Percentiles rank a stretch among this genome's conserved stretches.
phyloP scores from a whole-genome alignment of 2,113 vertebrate genomes.

The Cynopterus brachyotis region DNA sequence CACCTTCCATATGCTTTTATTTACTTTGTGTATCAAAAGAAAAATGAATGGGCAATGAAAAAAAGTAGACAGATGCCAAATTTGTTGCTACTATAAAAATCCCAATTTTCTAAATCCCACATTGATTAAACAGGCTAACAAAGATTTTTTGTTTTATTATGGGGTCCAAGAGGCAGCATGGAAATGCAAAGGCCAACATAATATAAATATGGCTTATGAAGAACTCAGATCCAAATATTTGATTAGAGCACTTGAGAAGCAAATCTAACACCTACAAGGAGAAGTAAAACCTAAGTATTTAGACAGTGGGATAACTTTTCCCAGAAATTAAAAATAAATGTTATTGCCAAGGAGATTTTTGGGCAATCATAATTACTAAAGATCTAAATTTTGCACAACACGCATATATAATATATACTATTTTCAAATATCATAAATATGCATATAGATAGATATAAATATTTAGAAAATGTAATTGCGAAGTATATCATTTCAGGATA shows the following conservation, averaged over 20 bases:
- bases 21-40: not conserved
- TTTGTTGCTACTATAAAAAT: not conserved
- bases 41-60: not conserved
- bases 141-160: not conserved
- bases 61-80: not conserved
- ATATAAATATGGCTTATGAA: not conserved
- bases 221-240: not conserved
- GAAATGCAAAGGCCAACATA: not conserved
- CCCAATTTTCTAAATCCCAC: not conserved
- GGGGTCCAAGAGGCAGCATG: not conserved
- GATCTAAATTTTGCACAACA: constrained; percentile 11
- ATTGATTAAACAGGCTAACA: not conserved
- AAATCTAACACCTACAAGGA: not conserved
- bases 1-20: not conserved
- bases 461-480: not conserved
- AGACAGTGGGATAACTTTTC: not conserved
- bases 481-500: constrained; percentile 3
- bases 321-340: constrained; percentile 47
- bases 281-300: not conserved
- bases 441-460: not conserved
- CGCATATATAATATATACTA: not conserved
- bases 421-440: constrained; percentile 51
- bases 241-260: not conserved
- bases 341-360: not conserved
- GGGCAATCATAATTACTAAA: not conserved